Percentiles rank a stretch among this genome's conserved stretches.
Evolutionary conservation across 2,113 vertebrate genomes (phyloP).

Genomic region (Fregata magnificens): DNA sequence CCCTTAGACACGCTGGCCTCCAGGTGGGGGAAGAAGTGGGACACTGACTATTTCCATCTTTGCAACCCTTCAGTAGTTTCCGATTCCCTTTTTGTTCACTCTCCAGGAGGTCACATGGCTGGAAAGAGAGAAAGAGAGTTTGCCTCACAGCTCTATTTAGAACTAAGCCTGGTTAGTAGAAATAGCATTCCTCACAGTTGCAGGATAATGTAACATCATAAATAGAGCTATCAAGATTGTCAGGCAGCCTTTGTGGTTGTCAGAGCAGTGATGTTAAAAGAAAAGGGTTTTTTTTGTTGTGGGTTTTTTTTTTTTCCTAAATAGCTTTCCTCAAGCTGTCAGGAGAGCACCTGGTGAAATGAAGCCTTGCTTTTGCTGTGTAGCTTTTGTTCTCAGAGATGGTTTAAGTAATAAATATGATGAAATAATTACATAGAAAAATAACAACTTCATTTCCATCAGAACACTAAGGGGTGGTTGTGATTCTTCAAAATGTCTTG

Average conservation of each 20-base stretch:
- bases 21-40: background rate
- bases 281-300: background rate
- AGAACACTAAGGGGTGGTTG: constrained; percentile 12
- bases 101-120: background rate
- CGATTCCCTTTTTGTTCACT: background rate
- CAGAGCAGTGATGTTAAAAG: constrained; percentile 65
- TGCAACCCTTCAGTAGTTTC: background rate
- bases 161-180: constrained; percentile 35
- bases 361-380: constrained; percentile 36
- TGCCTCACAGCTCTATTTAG: constrained; percentile 46
- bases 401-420: constrained; percentile 66
- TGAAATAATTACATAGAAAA: constrained; percentile 68
- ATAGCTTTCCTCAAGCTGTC: constrained; percentile 55
- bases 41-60: background rate
- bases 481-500: constrained; percentile 50
- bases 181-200: constrained; percentile 48
- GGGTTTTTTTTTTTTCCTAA: background rate
- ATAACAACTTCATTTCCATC: constrained; percentile 59
- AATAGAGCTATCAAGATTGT: constrained; percentile 72
- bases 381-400: constrained; percentile 47
- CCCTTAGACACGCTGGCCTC: background rate
- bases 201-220: constrained; percentile 64
- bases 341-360: constrained; percentile 56
- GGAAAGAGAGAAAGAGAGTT: background rate
- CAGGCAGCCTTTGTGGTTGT: constrained; percentile 66